Evolutionary conservation across 2,113 vertebrate species (phyloP).

Genomic region (Dendrocopos noguchii): DNA sequence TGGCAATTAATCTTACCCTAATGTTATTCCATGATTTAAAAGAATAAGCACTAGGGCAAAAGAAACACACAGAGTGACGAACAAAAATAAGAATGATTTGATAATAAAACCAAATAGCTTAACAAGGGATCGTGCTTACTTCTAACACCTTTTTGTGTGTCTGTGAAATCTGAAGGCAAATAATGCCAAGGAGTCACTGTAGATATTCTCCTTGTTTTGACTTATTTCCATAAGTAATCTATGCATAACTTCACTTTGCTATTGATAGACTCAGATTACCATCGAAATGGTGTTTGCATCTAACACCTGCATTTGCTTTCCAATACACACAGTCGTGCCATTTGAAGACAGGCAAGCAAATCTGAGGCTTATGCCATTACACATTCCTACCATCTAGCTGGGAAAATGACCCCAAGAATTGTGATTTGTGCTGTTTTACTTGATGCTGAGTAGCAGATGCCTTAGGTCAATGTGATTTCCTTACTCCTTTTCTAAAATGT

Average conservation of each 20-base stretch:
- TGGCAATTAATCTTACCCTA: background rate
- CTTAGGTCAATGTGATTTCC: background rate
- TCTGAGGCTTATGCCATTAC: background rate
- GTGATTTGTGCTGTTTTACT: background rate
- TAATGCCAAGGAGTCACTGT: background rate
- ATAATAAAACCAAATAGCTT: background rate
- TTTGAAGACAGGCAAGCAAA: background rate
- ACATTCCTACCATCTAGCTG: background rate
- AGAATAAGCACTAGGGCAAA: background rate
- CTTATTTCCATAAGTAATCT: background rate
- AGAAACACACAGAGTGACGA: background rate
- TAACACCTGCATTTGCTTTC: background rate
- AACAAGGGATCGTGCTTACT: background rate
- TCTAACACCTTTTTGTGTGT: background rate
- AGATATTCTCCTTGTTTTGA: background rate
- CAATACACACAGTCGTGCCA: background rate
- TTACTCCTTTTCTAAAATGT: background rate
- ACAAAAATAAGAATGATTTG: background rate
- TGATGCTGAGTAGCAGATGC: background rate
- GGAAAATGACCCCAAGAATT: background rate
- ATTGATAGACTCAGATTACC: background rate
- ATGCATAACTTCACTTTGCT: background rate
- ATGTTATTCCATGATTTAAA: background rate
- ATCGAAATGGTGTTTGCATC: background rate
- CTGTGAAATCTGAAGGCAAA: background rate